Percentiles rank a stretch among this genome's conserved stretches.
phyloP scores from a whole-genome alignment of 2,113 vertebrate species.

The Cyprinus carpio region DNA sequence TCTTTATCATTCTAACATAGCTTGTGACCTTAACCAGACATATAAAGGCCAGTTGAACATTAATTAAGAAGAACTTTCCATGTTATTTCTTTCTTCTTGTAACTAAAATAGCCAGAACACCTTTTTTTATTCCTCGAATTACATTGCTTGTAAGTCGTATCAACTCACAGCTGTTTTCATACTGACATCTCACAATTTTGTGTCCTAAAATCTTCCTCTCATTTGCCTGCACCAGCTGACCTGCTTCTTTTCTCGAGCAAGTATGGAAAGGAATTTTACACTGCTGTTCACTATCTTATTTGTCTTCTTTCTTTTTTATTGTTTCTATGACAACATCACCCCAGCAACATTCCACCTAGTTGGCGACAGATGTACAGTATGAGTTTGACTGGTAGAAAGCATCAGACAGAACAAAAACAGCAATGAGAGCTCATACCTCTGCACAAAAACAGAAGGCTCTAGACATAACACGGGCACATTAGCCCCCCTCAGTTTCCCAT shows the following conservation, averaged over 20 bases:
- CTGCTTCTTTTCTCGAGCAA: background rate
- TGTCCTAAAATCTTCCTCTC: background rate
- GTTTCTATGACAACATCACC: constrained; percentile 17
- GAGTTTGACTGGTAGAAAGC: background rate
- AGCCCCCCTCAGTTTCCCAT: background rate
- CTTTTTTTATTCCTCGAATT: no score
- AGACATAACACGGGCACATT: constrained; percentile 53
- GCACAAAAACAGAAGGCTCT: constrained; percentile 25
- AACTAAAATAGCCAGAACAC: background rate
- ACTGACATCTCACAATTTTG: background rate
- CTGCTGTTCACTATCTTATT: background rate
- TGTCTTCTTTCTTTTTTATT: background rate
- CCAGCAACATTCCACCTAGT: constrained; percentile 2
- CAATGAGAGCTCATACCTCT: background rate
- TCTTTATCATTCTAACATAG: background rate
- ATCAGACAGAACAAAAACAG: background rate
- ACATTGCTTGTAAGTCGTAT: background rate
- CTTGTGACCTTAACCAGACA: background rate
- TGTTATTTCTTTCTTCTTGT: background rate
- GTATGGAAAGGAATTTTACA: background rate
- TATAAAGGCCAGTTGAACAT: constrained; percentile 13
- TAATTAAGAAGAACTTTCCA: constrained; percentile 6
- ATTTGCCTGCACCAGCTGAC: background rate
- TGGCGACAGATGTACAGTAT: constrained; percentile 14
- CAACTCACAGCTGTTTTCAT: constrained; percentile 9